phyloP scores from a whole-genome alignment of 2,797 vertebrate genomes.

The Micropoecilia bifurca region DNA sequence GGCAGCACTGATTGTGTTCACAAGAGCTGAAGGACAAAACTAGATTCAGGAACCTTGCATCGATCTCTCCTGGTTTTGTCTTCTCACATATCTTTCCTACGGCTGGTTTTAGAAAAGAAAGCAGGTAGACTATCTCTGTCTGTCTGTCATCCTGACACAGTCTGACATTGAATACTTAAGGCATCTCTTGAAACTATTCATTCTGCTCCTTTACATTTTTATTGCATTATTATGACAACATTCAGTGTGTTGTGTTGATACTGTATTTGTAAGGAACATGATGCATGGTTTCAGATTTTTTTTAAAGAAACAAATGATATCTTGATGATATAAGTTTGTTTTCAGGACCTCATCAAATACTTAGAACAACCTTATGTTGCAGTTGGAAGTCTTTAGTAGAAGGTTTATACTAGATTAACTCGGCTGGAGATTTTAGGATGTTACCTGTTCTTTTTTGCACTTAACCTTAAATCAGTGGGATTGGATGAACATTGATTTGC shows the following conservation, averaged over 20 bases:
- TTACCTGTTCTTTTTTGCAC: not conserved
- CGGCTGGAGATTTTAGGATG: not conserved
- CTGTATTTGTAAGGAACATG: not conserved
- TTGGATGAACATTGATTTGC: not conserved
- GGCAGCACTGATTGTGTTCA: constrained; percentile 50
- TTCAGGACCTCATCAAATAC: not conserved
- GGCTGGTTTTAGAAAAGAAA: constrained; percentile 40
- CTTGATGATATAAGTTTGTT: not conserved
- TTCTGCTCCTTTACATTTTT: not conserved
- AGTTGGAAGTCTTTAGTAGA: not conserved
- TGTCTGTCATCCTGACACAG: constrained; percentile 37
- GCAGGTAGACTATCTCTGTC: constrained; percentile 25
- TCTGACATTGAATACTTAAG: constrained; percentile 45
- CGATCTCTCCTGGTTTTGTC: constrained; percentile 68
- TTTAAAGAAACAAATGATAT: not conserved
- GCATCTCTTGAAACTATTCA: not conserved
- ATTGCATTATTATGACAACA: not conserved
- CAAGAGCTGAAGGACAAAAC: constrained; percentile 55
- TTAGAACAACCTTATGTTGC: not conserved
- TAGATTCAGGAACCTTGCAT: constrained; percentile 66
- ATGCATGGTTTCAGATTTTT: not conserved
- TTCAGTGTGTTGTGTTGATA: not conserved
- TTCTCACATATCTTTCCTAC: constrained; percentile 73
- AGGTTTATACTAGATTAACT: not conserved
- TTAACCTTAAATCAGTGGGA: not conserved